phyloP scores from a whole-genome alignment of 2,888 invertebrate genomes.

The Thymelicus lineola region DNA sequence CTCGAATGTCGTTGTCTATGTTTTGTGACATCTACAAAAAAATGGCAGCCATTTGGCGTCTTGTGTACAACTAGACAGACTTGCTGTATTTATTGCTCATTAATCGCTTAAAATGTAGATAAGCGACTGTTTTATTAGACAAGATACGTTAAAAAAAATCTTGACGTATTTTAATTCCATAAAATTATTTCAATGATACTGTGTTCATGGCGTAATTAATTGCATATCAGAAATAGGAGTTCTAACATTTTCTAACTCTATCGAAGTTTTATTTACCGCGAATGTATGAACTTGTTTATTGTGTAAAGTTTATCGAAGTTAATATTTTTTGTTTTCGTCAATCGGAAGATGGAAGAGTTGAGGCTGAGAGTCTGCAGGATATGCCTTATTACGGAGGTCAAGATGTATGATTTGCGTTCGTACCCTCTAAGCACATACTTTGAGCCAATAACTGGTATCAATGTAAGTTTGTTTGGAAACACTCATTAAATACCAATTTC shows the following conservation, averaged over 20 bases:
- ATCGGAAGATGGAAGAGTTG: conserved; percentile 58
- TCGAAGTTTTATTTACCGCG: conserved; percentile 54
- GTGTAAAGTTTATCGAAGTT: conserved; percentile 23
- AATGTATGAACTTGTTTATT: conserved; percentile 57
- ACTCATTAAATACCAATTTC: not conserved
- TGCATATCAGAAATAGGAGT: conserved; percentile 53
- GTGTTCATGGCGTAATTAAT: not conserved
- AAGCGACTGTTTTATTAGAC: conserved; percentile 6
- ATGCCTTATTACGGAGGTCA: conserved; percentile 66
- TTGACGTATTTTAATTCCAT: conserved; percentile 34
- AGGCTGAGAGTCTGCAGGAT: conserved; percentile 69
- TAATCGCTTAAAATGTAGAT: conserved; percentile 7
- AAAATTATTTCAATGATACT: conserved; percentile 21
- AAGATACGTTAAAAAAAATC: conserved; percentile 30
- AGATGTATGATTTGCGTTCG: conserved; percentile 60
- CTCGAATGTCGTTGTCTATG: too few relatives aligned
- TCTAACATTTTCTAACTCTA: conserved; percentile 78
- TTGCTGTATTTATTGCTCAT: conserved; percentile 46
- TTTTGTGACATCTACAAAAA: conserved; percentile 44
- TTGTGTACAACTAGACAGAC: conserved; percentile 69
- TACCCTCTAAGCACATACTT: conserved; percentile 65
- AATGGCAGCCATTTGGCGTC: conserved; percentile 63
- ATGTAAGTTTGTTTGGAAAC: conserved; percentile 56
- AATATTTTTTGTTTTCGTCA: not conserved
- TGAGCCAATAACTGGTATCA: conserved; percentile 60